Conservation (phyloP, 2,113 vertebrate species). For the Dissostichus mawsoni region DNA sequence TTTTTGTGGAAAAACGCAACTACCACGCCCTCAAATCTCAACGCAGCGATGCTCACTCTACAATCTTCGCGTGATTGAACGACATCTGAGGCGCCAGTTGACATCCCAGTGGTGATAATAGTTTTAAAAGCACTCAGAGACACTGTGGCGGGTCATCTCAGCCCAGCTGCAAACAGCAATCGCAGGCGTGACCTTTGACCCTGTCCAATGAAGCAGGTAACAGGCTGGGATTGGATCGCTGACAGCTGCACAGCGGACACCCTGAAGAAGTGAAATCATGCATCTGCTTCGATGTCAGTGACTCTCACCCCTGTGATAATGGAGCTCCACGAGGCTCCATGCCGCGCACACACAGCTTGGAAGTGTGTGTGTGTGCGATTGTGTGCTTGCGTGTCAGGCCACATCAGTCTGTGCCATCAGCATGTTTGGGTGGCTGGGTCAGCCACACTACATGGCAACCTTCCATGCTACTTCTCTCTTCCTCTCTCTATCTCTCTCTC, state of each 20-base stretch:
- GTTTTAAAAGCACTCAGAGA: slow-evolving; percentile 72
- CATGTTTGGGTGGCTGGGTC: slow-evolving; percentile 60
- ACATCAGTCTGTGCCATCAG: slow-evolving; percentile 43
- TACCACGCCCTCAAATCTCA: slow-evolving; percentile 49
- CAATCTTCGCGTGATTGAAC: slow-evolving; percentile 39
- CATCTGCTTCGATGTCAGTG: slow-evolving; percentile 71
- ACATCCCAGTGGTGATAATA: slow-evolving; percentile 64
- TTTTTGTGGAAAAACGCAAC: slow-evolving; percentile 10
- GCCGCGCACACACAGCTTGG: slow-evolving; percentile 22
- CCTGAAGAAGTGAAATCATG: slow-evolving; percentile 69
- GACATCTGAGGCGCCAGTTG: slow-evolving; percentile 45
- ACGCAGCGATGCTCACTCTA: background rate
- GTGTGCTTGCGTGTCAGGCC: slow-evolving; percentile 27
- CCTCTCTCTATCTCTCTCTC: background rate
- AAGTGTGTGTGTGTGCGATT: slow-evolving; percentile 30
- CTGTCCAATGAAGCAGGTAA: slow-evolving; percentile 81
- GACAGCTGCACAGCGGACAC: slow-evolving; percentile 65
- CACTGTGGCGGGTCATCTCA: slow-evolving; percentile 37
- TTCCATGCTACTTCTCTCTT: slow-evolving; percentile 21
- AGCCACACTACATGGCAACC: slow-evolving; percentile 53
- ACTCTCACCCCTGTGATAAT: slow-evolving; percentile 65
- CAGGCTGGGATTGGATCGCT: slow-evolving; percentile 74
- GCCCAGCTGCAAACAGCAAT: slow-evolving; percentile 54
- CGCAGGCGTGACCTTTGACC: slow-evolving; percentile 69
- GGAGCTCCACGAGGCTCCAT: slow-evolving; percentile 45